phyloP scores from a whole-genome alignment of 2,113 vertebrate species.

The Chlamydotis undulata region DNA sequence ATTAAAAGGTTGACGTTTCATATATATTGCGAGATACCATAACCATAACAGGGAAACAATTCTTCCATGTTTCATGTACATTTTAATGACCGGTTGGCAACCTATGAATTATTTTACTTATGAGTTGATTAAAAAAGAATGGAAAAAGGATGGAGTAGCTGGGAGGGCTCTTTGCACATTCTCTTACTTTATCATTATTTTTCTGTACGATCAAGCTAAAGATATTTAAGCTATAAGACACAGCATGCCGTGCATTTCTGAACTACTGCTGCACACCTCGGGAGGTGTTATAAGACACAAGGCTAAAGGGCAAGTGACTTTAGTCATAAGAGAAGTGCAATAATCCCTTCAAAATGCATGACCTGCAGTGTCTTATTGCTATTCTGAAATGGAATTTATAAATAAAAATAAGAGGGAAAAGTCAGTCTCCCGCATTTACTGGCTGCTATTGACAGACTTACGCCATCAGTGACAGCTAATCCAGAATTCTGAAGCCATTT shows the following conservation, averaged over 20 bases:
- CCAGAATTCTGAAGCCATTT: not conserved
- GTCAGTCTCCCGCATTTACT: not conserved
- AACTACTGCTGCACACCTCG: not conserved
- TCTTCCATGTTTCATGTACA: not conserved
- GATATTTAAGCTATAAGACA: constrained; percentile 27
- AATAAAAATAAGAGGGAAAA: constrained; percentile 64
- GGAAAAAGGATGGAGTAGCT: not conserved
- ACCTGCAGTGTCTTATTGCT: constrained; percentile 57
- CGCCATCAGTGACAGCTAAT: constrained; percentile 38
- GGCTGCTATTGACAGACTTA: constrained; percentile 37
- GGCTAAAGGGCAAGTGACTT: constrained; percentile 54
- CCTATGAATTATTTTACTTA: not conserved
- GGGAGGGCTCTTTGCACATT: not conserved
- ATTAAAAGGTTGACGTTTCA: constrained; percentile 18
- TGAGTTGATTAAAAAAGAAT: not conserved
- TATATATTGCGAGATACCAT: not conserved
- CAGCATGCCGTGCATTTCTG: constrained; percentile 33
- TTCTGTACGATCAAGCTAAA: constrained; percentile 31
- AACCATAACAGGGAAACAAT: not conserved
- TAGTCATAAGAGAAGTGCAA: constrained; percentile 49
- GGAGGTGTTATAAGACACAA: constrained; percentile 14
- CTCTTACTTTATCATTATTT: not conserved
- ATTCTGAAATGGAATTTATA: constrained; percentile 65
- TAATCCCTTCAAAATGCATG: constrained; percentile 37
- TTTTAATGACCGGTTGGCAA: not conserved